Base-by-base conservation (phyloP, 2,113 vertebrate genomes). In the Rallus limicola region DNA sequence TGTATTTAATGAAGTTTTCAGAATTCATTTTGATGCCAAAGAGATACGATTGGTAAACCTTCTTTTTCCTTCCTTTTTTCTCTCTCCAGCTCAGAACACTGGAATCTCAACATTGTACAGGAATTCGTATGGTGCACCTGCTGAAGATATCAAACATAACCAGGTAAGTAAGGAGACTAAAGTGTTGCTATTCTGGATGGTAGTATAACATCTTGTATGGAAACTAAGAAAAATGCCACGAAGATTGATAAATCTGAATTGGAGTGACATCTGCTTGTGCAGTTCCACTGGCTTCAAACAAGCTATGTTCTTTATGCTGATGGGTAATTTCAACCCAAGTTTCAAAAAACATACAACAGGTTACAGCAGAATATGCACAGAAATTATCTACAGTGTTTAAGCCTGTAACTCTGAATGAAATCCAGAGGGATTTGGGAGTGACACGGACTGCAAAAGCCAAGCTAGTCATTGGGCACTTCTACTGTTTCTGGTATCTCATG, bases 101-200 rank as follows among this genome's bases (percentile, higher is more conserved):
- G 99, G 99, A 97, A 99, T 99, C 91, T 99, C 99, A 31, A 99
- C 99, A 65, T 98, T 99, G 97, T 99, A 99, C 96, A 99, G 99
- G 96, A 99, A 99, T 98, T 99, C 99, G 1, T 99, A 99, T 91
- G 98, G 99, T 96, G 99, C 99, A 2, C 98, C 99, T 95, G 97
- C 98, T 88, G 99, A 99, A 97, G 99, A 99, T 96, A 98, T 99
- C 97, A 99, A 99, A 98, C 99, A 99, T 95, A 99, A 99, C 98
- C 99, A 99, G 99, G 99, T 99, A 97, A 96, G 78, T 36, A 12
- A 3, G 17, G 6, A 36, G 40, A 26, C 48, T 34, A 52, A 92
- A 88, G 14, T 28, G 26, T 33, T 91, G 13, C n/a, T 42, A 31
- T 90, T 78, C 40, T 52, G 76, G 56, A 18, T 70, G 33, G 34